Percentiles rank a stretch among this genome's conserved stretches.
Conservation (phyloP, 2,888 invertebrate species). For the Andrena chrysosceles region DNA sequence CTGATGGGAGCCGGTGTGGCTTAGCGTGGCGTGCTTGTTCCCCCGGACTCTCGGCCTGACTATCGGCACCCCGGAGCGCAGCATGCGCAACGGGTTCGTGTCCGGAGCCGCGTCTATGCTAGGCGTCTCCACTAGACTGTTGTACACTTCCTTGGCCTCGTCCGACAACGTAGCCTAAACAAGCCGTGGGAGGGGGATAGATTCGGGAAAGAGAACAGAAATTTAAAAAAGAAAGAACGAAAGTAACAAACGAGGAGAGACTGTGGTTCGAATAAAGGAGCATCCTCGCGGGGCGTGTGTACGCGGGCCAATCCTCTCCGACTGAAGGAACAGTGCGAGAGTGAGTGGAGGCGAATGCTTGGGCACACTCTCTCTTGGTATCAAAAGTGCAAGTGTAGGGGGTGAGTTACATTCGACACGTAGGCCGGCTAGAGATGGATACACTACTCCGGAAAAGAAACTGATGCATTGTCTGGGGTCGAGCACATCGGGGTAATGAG, state of each 20-base stretch:
- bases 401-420: slow-evolving; percentile 14
- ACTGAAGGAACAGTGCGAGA: slow-evolving; percentile 16
- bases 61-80: slow-evolving; percentile 87
- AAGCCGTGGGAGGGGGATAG: slow-evolving; percentile 78
- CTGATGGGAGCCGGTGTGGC: slow-evolving; percentile 69
- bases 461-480: slow-evolving; percentile 11
- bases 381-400: slow-evolving; percentile 17
- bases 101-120: slow-evolving; percentile 80
- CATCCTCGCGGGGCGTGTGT: slow-evolving; percentile 21
- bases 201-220: slow-evolving; percentile 76
- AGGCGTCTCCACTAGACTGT: slow-evolving; percentile 93
- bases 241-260: slow-evolving; percentile 64
- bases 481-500: background rate
- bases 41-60: slow-evolving; percentile 86
- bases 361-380: slow-evolving; percentile 21
- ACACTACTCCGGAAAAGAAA: slow-evolving; percentile 39
- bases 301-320: slow-evolving; percentile 16
- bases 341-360: slow-evolving; percentile 17
- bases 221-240: slow-evolving; percentile 60
- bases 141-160: slow-evolving; percentile 97
- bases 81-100: slow-evolving; percentile 89
- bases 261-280: slow-evolving; percentile 28
- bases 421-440: slow-evolving; percentile 38
- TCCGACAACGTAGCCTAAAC: slow-evolving; percentile 93
- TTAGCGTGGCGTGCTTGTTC: slow-evolving; percentile 84